A percentile compares a stretch with the other conserved stretches of the same genome.
phyloP scores from a whole-genome alignment of 2,888 invertebrate genomes.

The Dorcus hopei region DNA sequence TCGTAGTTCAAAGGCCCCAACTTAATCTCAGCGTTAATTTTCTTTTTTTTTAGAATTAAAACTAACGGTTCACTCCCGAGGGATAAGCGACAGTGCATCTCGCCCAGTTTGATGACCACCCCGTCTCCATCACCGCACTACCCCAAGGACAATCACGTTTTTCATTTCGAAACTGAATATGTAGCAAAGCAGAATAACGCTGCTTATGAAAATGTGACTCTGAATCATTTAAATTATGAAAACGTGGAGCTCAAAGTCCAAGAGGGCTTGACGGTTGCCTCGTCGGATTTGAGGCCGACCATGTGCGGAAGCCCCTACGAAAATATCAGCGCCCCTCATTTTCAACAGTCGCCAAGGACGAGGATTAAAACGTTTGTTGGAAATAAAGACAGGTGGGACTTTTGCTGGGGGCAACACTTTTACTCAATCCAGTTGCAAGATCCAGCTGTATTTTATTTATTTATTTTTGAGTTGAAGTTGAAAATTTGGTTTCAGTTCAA shows the following conservation, averaged over 20 bases:
- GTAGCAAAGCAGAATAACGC: conserved; percentile 33
- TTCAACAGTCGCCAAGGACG: conserved; percentile 57
- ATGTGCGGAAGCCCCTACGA: conserved; percentile 56
- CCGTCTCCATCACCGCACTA: conserved; percentile 31
- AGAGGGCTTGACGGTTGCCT: conserved; percentile 28
- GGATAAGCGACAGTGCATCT: conserved; percentile 55
- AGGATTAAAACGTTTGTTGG: conserved; percentile 58
- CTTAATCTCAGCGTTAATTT: neutral
- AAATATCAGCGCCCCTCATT: conserved; percentile 55
- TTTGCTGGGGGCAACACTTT: neutral
- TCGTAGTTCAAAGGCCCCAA: conserved; percentile 15
- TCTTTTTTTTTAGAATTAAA: conserved; percentile 64
- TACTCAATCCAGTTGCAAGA: too few relatives aligned
- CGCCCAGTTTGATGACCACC: conserved; percentile 33
- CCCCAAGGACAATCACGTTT: conserved; percentile 35
- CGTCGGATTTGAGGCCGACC: conserved; percentile 33
- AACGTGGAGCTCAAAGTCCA: conserved; percentile 41
- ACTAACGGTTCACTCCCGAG: conserved; percentile 86
- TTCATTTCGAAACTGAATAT: conserved; percentile 36
- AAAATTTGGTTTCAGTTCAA: conserved; percentile 17
- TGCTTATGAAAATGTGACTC: conserved; percentile 38
- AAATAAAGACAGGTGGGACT: conserved; percentile 39
- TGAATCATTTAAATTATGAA: conserved; percentile 37
- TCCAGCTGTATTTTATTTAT: neutral
- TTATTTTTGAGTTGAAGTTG: neutral